Percentiles rank a stretch among this genome's conserved stretches.
These are phyloP conservation scores for Caenorhabditis uteleia DNA, from an alignment of 2,888 invertebrate genomes.

Conservation along the genomic window DNA sequence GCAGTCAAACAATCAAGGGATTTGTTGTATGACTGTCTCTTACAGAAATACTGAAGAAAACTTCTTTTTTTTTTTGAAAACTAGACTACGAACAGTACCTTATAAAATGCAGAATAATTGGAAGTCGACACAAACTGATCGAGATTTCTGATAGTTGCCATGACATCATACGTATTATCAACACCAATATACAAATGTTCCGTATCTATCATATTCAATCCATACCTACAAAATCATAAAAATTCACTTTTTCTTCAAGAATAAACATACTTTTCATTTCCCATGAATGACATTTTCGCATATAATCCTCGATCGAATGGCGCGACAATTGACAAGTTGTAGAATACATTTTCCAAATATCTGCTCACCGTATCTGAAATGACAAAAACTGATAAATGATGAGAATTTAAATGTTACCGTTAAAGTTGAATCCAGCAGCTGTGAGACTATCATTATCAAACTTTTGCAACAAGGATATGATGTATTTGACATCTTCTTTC, in stretches of 20 bases:
- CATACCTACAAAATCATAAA: slow-evolving; percentile 30
- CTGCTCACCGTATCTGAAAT: too few species aligned
- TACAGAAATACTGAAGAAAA: slow-evolving; percentile 80
- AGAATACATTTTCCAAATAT: slow-evolving; percentile 91
- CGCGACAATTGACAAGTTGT: slow-evolving; percentile 94
- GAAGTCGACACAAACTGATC: slow-evolving; percentile 91
- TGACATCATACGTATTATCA: slow-evolving; percentile 93
- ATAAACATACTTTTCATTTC: slow-evolving; percentile 71
- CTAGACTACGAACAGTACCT: slow-evolving; percentile 33
- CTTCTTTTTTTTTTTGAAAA: not conserved
- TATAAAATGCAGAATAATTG: slow-evolving; percentile 81
- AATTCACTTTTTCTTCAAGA: slow-evolving; percentile 1
- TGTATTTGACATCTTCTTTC: slow-evolving; percentile 15
- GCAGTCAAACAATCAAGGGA: slow-evolving; percentile 94
- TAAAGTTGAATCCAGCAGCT: not conserved
- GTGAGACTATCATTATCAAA: not conserved
- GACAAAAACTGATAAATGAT: not conserved
- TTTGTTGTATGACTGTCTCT: slow-evolving; percentile 87
- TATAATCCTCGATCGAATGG: slow-evolving; percentile 97
- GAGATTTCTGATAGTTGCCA: slow-evolving; percentile 96
- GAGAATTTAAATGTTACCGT: not conserved
- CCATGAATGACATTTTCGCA: slow-evolving; percentile 92
- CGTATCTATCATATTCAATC: slow-evolving; percentile 78
- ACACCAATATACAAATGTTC: slow-evolving; percentile 93
- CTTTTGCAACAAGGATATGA: slow-evolving; percentile 2